Evolutionary conservation across 53 echinoderm and acorn worm species (phyloP), one percentile per base, ranked within the genome.

Genomic region (Luidia sarsii): DNA sequence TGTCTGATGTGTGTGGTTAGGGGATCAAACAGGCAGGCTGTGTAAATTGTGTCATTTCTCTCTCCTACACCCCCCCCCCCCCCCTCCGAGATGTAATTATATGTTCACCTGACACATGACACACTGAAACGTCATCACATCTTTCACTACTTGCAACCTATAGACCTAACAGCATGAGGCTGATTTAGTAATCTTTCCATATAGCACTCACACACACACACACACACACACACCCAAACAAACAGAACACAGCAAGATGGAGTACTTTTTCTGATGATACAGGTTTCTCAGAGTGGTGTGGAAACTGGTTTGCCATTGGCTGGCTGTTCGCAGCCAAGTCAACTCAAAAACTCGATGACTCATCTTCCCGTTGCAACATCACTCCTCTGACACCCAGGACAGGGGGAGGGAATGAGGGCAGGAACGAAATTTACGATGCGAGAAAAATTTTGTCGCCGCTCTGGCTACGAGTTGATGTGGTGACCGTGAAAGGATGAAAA

Each of bases 341-440:
- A 77, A 77, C 60, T 77, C 48, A 43, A 68, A 46, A 68, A 46
- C 45, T 41, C 48, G 48, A 77, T 77, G 77, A 77, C 77, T 77
- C 77, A 77, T 77, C 77, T 10, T 19, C 19, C 46, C 29, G 35
- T 30, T 29, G 36, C 46, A 20, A 34, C 56, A 57, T 72, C 22
- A 16, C 37, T 55, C 72, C 72, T 60, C 27, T 13, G 27, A 35
- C 67, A n/a, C n/a, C n/a, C n/a, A 20, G 27, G 43, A 67, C 41
- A 21, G 63, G 3, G 43, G 15, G 18, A 53, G n/a, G 18, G n/a
- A 53, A 53, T 10, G 22, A 53, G 6, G 41, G 20, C 65, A 39
- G 65, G 36, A 36, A 19, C 46, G 20, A 33, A 77, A 77, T 77
- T 77, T 77, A 77, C 30, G 77, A 77, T 77, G 77, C 77, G 62